Evolutionary conservation across 2,113 vertebrate genomes (phyloP).

Genomic region (Hippocampus guttulatus): DNA sequence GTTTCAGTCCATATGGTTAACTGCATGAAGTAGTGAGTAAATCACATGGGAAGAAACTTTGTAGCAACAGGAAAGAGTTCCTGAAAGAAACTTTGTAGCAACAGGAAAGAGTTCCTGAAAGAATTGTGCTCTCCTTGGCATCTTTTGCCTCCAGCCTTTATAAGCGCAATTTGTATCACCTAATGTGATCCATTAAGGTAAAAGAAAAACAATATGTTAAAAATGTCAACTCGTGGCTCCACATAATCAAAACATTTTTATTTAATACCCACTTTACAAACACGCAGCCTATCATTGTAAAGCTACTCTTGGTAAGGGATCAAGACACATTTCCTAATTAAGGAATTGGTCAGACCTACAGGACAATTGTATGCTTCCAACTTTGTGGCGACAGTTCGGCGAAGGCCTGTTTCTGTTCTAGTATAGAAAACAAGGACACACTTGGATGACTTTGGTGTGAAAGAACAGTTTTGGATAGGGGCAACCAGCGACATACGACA

Average conservation of each 20-base stretch:
- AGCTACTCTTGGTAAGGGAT: neutral
- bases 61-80: neutral
- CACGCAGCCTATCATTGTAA: neutral
- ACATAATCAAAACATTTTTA: neutral
- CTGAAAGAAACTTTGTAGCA: neutral
- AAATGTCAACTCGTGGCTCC: too few relatives aligned
- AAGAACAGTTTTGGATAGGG: neutral
- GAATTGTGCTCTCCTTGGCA: neutral
- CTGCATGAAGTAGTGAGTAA: constrained; percentile 23
- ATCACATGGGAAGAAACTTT: constrained; percentile 19
- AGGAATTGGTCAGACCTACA: neutral
- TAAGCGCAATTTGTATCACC: neutral
- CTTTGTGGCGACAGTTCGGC: neutral
- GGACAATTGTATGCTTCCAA: neutral
- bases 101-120: neutral
- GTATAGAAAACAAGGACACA: neutral
- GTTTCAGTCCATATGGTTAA: constrained; percentile 40
- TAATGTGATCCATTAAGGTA: neutral
- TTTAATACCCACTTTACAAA: neutral
- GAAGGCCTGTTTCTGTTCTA: neutral
- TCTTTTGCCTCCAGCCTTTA: neutral
- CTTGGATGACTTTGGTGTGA: neutral
- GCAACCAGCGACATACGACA: neutral
- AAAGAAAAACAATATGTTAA: too few relatives aligned
- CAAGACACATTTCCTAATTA: neutral